These are phyloP conservation scores for Amiota minor DNA, from an alignment of 2,888 invertebrate species.

Conservation along the genomic window DNA sequence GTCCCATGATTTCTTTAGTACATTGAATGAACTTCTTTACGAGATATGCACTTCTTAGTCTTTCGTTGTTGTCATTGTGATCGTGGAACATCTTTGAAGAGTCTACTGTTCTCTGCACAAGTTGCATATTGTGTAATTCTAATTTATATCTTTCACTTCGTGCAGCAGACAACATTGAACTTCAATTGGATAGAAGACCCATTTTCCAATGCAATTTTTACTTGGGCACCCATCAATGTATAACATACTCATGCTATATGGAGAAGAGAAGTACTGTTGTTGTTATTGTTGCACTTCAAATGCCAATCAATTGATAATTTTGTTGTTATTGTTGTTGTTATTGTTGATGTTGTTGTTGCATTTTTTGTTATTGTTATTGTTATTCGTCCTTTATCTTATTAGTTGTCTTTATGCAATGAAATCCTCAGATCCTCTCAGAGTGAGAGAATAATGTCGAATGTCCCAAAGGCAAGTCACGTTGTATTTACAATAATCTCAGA, in stretches of 20 bases:
- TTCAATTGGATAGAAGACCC: neutral
- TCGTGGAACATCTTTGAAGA: too few relatives aligned
- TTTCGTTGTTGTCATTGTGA: too few relatives aligned
- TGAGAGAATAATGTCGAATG: conserved; percentile 4
- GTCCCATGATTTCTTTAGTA: neutral
- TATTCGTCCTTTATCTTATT: conserved; percentile 1
- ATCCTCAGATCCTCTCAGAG: neutral
- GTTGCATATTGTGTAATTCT: conserved; percentile 9
- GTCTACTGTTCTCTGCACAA: neutral
- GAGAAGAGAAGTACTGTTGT: neutral
- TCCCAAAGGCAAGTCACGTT: conserved; percentile 40
- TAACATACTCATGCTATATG: neutral
- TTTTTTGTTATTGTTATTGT: conserved; percentile 1
- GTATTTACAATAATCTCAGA: conserved; percentile 29
- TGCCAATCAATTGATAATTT: conserved; percentile 18
- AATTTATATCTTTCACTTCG: conserved; percentile 28
- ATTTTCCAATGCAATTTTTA: too few relatives aligned
- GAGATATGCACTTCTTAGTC: too few relatives aligned
- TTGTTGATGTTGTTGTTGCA: conserved; percentile 2
- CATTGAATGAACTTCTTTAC: too few relatives aligned
- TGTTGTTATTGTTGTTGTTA: neutral
- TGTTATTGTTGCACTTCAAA: conserved; percentile 16
- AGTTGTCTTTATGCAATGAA: conserved; percentile 9
- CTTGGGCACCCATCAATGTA: too few relatives aligned
- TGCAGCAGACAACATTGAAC: conserved; percentile 25